Evolutionary conservation across 2,113 vertebrate genomes (phyloP).

Genomic region (Planiliza haematocheilus): DNA sequence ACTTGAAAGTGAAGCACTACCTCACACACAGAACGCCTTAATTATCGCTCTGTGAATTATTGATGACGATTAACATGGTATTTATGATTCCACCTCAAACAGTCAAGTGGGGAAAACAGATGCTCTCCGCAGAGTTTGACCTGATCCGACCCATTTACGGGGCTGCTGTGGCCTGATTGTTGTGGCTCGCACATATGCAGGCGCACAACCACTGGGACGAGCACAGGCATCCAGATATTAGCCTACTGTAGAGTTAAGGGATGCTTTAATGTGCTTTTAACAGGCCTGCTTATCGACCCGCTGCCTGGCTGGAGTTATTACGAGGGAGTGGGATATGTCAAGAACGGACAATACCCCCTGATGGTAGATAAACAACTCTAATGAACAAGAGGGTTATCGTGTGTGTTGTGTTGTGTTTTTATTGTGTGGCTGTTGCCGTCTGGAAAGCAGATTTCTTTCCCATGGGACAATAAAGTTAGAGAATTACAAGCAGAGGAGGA

Average conservation of each 20-base stretch:
- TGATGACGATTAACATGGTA: constrained; percentile 7
- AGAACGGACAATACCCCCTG: constrained; percentile 24
- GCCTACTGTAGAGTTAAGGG: constrained; percentile 7
- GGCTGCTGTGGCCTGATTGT: constrained; percentile 20
- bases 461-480: constrained; percentile 20
- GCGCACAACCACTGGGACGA: constrained; percentile 11
- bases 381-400: constrained; percentile 26
- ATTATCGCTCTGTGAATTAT: not conserved
- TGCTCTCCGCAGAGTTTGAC: constrained; percentile 25
- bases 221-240: constrained; percentile 1
- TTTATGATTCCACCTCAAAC: constrained; percentile 19
- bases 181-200: constrained; percentile 13
- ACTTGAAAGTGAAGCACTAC: not conserved
- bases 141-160: constrained; percentile 22
- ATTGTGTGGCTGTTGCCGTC: constrained; percentile 24
- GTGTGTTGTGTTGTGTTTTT: constrained; percentile 23
- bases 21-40: not conserved
- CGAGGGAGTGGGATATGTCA: not conserved
- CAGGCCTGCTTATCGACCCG: constrained; percentile 28
- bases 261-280: constrained; percentile 58
- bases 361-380: constrained; percentile 42
- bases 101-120: constrained; percentile 27
- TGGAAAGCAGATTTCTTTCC: constrained; percentile 26
- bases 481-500: not conserved
- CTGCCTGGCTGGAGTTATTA: constrained; percentile 46